Evolutionary conservation across 2,797 vertebrate species (phyloP).

Genomic region (Mormyrus hasselquistii): DNA sequence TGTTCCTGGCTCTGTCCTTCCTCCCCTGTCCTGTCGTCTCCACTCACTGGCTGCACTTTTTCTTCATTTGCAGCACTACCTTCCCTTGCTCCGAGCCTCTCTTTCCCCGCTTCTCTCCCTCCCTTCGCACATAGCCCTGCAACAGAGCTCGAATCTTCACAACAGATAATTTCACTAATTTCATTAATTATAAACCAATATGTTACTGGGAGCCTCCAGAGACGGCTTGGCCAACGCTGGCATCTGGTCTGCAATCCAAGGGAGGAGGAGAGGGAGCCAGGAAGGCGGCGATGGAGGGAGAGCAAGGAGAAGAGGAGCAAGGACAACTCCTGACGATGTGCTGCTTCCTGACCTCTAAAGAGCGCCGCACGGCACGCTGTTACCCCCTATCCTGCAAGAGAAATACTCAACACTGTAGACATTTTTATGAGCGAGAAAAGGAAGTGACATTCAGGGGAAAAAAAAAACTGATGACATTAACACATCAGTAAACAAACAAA

Average conservation of each 20-base stretch:
- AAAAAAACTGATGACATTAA: background rate
- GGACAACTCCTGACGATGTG: background rate
- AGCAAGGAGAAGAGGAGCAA: background rate
- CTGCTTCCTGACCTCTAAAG: background rate
- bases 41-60: slow-evolving; percentile 35
- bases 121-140: slow-evolving; percentile 63
- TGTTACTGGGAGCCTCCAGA: slow-evolving; percentile 80
- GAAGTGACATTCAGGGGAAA: background rate
- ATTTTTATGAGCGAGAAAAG: background rate
- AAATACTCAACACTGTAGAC: background rate
- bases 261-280: slow-evolving; percentile 34
- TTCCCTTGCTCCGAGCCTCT: slow-evolving; percentile 32
- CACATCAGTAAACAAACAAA: background rate
- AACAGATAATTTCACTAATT: slow-evolving; percentile 97
- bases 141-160: slow-evolving; percentile 80
- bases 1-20: slow-evolving; percentile 15
- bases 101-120: slow-evolving; percentile 27
- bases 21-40: slow-evolving; percentile 27
- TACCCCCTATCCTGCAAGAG: background rate
- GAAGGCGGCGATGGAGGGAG: slow-evolving; percentile 24
- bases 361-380: background rate
- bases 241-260: slow-evolving; percentile 75
- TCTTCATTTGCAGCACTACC: slow-evolving; percentile 50
- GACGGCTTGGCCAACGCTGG: slow-evolving; percentile 76
- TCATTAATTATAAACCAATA: slow-evolving; percentile 99